Conservation (phyloP, 2,797 vertebrate genomes). For the Microchirus variegatus region DNA sequence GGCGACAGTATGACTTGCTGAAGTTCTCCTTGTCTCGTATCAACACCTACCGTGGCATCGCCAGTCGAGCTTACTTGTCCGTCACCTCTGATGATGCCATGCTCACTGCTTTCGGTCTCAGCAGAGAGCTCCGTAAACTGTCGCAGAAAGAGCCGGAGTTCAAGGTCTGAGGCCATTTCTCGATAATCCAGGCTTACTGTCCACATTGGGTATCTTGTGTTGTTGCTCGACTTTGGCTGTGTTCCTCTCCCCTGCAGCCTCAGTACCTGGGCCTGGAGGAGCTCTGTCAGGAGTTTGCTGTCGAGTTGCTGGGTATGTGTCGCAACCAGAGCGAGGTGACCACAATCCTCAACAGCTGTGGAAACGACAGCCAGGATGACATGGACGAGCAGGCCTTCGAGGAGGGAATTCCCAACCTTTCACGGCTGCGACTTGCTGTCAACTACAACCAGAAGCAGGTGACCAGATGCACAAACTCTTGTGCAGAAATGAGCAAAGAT, state of each 20-base stretch:
- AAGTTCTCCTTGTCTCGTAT: slow-evolving; percentile 94
- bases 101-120: slow-evolving; percentile 89
- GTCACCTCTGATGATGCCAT: slow-evolving; percentile 89
- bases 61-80: slow-evolving; percentile 89
- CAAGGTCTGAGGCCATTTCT: slow-evolving; percentile 78
- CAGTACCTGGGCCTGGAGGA: slow-evolving; percentile 88
- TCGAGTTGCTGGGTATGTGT: slow-evolving; percentile 93
- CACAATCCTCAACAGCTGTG: slow-evolving; percentile 87
- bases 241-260: slow-evolving; percentile 74
- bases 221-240: slow-evolving; percentile 6
- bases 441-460: slow-evolving; percentile 92
- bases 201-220: not conserved
- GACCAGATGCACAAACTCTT: not conserved
- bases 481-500: not conserved
- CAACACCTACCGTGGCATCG: slow-evolving; percentile 92
- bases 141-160: slow-evolving; percentile 92
- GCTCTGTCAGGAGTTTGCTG: slow-evolving; percentile 89
- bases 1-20: slow-evolving; percentile 88
- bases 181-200: not conserved
- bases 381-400: slow-evolving; percentile 86
- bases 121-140: slow-evolving; percentile 87
- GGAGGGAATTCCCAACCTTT: slow-evolving; percentile 90
- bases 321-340: slow-evolving; percentile 93
- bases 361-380: slow-evolving; percentile 75
- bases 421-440: slow-evolving; percentile 87